Base-by-base conservation (phyloP, 2,113 vertebrate species). In the Equus przewalskii region DNA sequence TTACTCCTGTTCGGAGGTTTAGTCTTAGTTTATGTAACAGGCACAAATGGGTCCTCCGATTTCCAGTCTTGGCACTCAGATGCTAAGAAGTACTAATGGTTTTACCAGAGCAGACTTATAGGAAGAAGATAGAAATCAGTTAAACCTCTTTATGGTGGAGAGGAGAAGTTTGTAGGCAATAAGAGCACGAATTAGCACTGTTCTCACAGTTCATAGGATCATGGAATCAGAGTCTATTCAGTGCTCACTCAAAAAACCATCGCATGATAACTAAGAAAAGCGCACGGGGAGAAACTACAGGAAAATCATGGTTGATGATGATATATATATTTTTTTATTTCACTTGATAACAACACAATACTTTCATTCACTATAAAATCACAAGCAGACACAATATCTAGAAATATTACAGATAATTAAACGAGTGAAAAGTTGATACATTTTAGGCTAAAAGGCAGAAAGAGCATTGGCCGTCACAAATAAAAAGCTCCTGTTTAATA, bases 351-450 rank as follows among this genome's bases (percentile, higher is more conserved):
- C 33, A 84, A 70, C 44, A 94, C n/a, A 82, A 85, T 26, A 96
- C 36, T 92, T 93, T 89, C 41, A 94, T 56, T 97, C 58, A 93
- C 41, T 83, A 24, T 79, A 92, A 93, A 96, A 87, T 70, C 84
- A 96, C 64, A 84, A 96, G 69, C 46, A 93, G 89, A 81, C 22
- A 92, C 16, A 79, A 82, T 54, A 92, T 73, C 26, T 81, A 75
- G 49, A 94, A 95, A 75, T 30, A 89, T 33, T 51, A 82, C 36
- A 97, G 36, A 94, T 0, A 54, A 30, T 70, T 28, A 79, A 85
- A 75, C 3, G 5, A 94, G 30, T 80, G 44, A 86, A 95, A 93
- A 64, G 28, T 28, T 62, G 46, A 75, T 36, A 86, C 51, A 58
- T 67, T 97, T 91, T 75, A 80, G 24, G 24, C 62, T 64, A 21